Conservation (phyloP, 2,888 invertebrate genomes). For the Isoperla grammatica region DNA sequence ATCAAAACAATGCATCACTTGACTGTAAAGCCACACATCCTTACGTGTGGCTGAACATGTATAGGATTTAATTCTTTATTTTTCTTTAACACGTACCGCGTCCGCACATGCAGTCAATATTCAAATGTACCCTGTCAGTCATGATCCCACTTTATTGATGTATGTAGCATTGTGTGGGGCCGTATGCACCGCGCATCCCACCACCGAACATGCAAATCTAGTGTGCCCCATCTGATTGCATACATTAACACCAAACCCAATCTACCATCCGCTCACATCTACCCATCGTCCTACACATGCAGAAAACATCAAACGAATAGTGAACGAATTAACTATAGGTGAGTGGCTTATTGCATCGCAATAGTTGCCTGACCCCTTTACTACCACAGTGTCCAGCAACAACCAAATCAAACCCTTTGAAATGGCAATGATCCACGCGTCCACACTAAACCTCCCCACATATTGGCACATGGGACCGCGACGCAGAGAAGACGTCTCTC, state of each 20-base stretch:
- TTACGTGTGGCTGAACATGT: too few species aligned
- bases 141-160: slow-evolving; percentile 21
- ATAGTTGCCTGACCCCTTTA: slow-evolving; percentile 23
- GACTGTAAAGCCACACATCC: too few species aligned
- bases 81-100: too few species aligned
- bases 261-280: slow-evolving; percentile 13
- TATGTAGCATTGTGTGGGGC: slow-evolving; percentile 11
- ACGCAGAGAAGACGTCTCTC: too few species aligned
- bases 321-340: neutral
- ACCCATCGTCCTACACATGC: slow-evolving; percentile 13
- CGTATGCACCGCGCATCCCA: neutral
- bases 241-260: slow-evolving; percentile 18
- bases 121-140: too few species aligned
- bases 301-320: slow-evolving; percentile 20
- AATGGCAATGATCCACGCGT: neutral
- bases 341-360: slow-evolving; percentile 1
- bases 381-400: neutral
- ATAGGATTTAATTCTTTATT: too few species aligned
- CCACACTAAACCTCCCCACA: too few species aligned
- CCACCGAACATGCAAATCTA: slow-evolving; percentile 19
- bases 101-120: too few species aligned
- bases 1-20: too few species aligned
- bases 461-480: too few species aligned
- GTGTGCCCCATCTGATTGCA: slow-evolving; percentile 21
- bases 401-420: slow-evolving; percentile 18